Conservation (phyloP, 2,888 invertebrate genomes). For the Elegia similella region DNA sequence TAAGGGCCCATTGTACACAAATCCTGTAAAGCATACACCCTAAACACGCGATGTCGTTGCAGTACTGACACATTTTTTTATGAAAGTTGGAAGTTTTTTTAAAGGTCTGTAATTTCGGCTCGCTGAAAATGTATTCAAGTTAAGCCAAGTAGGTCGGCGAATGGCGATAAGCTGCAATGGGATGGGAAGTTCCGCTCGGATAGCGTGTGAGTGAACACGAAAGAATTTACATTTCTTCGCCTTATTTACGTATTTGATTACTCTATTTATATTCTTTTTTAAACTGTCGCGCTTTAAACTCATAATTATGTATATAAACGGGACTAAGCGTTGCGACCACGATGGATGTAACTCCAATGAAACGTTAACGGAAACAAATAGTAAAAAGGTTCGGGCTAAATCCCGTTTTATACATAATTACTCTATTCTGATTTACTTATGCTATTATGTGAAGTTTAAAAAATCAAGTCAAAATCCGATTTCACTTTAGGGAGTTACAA, state of each 20-base stretch:
- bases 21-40: constrained; percentile 35
- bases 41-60: constrained; percentile 59
- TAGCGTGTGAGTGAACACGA: constrained; percentile 1
- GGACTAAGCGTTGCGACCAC: too few relatives aligned
- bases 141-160: constrained; percentile 6
- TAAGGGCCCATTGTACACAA: constrained; percentile 53
- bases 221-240: neutral
- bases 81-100: constrained; percentile 20
- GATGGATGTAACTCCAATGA: too few relatives aligned
- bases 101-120: neutral
- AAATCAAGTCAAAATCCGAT: too few relatives aligned
- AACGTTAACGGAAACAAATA: too few relatives aligned
- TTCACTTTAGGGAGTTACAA: too few relatives aligned
- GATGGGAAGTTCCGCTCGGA: neutral
- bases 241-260: neutral
- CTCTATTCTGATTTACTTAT: too few relatives aligned
- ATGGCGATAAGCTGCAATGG: constrained; percentile 1
- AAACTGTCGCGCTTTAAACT: too few relatives aligned
- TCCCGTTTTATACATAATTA: too few relatives aligned
- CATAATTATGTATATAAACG: too few relatives aligned
- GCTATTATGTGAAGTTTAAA: too few relatives aligned
- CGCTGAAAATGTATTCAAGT: neutral
- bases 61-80: constrained; percentile 37
- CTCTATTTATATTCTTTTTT: neutral
- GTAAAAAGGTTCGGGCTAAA: too few relatives aligned